These are phyloP conservation scores for Eilema caniola DNA, from an alignment of 2,888 invertebrate genomes.

Conservation along the genomic window DNA sequence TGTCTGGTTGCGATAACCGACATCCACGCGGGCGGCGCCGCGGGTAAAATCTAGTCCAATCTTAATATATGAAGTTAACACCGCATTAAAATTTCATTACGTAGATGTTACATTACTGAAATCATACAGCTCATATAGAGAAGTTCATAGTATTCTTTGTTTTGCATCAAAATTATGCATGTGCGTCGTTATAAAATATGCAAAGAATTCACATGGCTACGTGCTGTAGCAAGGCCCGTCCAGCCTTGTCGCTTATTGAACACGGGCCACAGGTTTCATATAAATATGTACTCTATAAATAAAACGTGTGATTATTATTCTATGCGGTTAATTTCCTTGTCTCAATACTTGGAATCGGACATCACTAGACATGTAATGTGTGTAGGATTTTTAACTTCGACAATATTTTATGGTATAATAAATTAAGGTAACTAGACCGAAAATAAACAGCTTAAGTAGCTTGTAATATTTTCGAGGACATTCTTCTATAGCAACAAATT, in stretches of 20 bases:
- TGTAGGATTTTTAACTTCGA: not conserved
- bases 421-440: not conserved
- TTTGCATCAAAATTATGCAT: slow-evolving; percentile 5
- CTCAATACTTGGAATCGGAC: slow-evolving; percentile 28
- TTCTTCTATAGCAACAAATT: too few species aligned
- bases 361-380: slow-evolving; percentile 1
- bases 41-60: too few species aligned
- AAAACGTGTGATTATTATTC: slow-evolving; percentile 48
- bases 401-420: not conserved
- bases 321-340: slow-evolving; percentile 46
- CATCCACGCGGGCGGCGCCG: too few species aligned
- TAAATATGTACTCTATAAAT: slow-evolving; percentile 38
- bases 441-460: not conserved
- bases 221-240: slow-evolving; percentile 24
- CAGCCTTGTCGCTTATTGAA: slow-evolving; percentile 44
- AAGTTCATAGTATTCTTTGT: not conserved
- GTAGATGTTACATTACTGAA: too few species aligned
- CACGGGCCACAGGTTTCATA: slow-evolving; percentile 37
- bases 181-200: slow-evolving; percentile 24
- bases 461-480: too few species aligned
- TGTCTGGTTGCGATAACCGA: too few species aligned
- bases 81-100: too few species aligned
- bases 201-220: slow-evolving; percentile 48
- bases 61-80: too few species aligned
- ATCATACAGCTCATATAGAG: not conserved